These are phyloP conservation scores for Apodemia hepburni DNA, from an alignment of 2,888 invertebrate genomes.

Conservation along the genomic window DNA sequence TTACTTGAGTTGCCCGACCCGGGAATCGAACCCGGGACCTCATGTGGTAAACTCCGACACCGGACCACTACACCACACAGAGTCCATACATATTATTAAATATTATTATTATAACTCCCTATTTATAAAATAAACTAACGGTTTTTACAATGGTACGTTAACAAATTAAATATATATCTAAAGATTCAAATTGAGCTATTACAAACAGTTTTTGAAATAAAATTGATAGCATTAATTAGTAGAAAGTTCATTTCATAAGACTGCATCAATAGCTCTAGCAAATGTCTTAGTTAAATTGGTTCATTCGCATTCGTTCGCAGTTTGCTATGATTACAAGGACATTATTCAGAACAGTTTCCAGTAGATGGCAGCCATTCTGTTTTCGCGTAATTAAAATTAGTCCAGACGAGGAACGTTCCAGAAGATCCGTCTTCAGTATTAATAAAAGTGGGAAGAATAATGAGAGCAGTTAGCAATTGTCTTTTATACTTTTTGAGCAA, in stretches of 20 bases:
- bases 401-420: conserved; percentile 44
- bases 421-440: conserved; percentile 34
- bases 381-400: conserved; percentile 72
- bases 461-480: conserved; percentile 16
- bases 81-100: too few relatives aligned
- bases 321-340: conserved; percentile 3
- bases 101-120: too few relatives aligned
- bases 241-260: not conserved
- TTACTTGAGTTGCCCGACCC: too few relatives aligned
- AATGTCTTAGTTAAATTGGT: conserved; percentile 4
- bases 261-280: not conserved
- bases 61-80: too few relatives aligned
- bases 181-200: not conserved
- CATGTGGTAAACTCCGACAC: too few relatives aligned
- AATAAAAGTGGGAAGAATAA: conserved; percentile 22
- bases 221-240: not conserved
- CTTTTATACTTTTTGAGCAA: conserved; percentile 12
- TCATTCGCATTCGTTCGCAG: conserved; percentile 10
- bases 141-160: not conserved
- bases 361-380: conserved; percentile 46
- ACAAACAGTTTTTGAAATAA: not conserved
- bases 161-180: not conserved
- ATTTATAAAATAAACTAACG: too few relatives aligned
- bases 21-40: too few relatives aligned
- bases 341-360: conserved; percentile 11